phyloP scores from a whole-genome alignment of 2,113 vertebrate genomes.

The Rhinichthys klamathensis region DNA sequence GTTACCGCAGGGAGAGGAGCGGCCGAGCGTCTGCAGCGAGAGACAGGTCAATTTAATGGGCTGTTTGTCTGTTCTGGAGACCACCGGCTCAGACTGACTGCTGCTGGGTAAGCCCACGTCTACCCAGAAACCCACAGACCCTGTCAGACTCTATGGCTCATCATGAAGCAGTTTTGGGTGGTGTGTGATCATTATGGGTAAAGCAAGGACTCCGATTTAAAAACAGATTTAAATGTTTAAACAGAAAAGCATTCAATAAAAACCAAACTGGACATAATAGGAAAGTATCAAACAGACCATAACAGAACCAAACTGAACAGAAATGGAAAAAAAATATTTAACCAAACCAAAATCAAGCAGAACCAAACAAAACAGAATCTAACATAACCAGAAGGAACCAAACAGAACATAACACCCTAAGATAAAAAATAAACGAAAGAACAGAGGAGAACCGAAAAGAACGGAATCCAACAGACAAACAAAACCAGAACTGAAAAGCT shows the following conservation, averaged over 20 bases:
- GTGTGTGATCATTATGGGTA: background rate
- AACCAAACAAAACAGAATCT: background rate
- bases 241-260: background rate
- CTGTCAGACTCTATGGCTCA: conserved; percentile 1
- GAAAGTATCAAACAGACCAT: background rate
- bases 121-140: conserved; percentile 25
- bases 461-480: too few relatives aligned
- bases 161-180: background rate
- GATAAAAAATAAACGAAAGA: too few relatives aligned
- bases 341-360: background rate
- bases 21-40: background rate
- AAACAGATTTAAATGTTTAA: background rate
- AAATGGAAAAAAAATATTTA: background rate
- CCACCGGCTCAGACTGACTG: conserved; percentile 64
- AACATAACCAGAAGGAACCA: background rate
- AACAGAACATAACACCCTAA: background rate
- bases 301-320: background rate
- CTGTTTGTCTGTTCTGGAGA: conserved; percentile 65
- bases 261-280: background rate
- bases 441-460: too few relatives aligned
- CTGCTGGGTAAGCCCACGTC: conserved; percentile 55
- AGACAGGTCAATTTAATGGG: conserved; percentile 65
- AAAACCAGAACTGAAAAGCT: too few relatives aligned
- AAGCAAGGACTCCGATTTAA: background rate
- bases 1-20: conserved; percentile 33